These are phyloP conservation scores for Conus betulinus DNA, from an alignment of 1,140 invertebrate species.

Conservation along the genomic window DNA sequence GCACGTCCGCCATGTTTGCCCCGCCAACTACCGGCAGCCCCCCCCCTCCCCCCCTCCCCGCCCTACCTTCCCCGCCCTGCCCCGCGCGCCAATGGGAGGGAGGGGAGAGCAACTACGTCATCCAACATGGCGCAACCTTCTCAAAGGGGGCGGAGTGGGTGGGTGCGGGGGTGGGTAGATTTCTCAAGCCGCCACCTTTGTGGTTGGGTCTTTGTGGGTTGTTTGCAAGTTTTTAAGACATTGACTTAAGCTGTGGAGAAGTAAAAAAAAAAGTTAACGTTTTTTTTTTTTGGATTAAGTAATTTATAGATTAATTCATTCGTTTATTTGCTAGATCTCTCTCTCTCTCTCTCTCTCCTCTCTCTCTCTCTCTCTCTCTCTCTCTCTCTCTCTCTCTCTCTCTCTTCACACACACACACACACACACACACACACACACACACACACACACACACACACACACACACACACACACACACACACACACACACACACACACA, in stretches of 20 bases:
- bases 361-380: too few relatives aligned
- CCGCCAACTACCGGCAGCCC: conserved; percentile 3
- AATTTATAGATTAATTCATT: neutral
- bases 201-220: neutral
- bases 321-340: neutral
- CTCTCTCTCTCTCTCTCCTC: too few relatives aligned
- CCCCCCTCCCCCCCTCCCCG: neutral
- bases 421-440: too few relatives aligned
- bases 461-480: too few relatives aligned
- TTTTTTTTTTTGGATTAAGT: too few relatives aligned
- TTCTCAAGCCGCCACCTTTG: neutral
- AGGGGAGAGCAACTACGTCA: too few relatives aligned
- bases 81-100: neutral
- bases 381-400: neutral
- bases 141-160: neutral
- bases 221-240: neutral
- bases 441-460: too few relatives aligned
- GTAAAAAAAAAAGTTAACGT: neutral
- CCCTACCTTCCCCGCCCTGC: neutral
- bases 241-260: neutral
- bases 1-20: conserved; percentile 31
- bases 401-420: too few relatives aligned
- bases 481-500: too few relatives aligned
- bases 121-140: conserved; percentile 21
- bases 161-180: neutral